Base-by-base conservation (phyloP, 2,797 vertebrate species). In the Anisognathus igniventris region DNA sequence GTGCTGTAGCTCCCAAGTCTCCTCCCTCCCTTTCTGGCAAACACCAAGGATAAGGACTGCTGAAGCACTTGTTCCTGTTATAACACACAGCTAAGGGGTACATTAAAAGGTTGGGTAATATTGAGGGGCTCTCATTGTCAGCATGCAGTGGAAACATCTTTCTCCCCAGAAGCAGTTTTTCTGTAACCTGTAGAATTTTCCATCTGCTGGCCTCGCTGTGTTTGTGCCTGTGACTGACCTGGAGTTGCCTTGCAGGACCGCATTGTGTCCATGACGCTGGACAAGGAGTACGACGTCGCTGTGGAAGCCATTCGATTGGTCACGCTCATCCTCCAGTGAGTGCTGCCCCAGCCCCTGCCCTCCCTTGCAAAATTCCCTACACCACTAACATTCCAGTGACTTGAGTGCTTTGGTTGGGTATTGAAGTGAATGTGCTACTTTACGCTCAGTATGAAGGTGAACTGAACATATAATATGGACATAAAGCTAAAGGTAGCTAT, bases 211-310 rank as follows among this genome's bases (percentile, higher is more conserved):
- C 37, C 70, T 39, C 45, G 54, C 28, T 65, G 51, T 58, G 51
- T 64, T 37, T 82, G 60, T 87, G 62, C 44, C 82, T 67, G 27
- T 92, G 25, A 24, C 67, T 96, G 66, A 73, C 31, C 27, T 31
- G 1, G 1, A 12, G 21, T 57, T 95, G 40, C 58, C 65, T 95
- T 96, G 70, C 95, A 99, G 99, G 99, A 99, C 95, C 99, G 99
- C 67, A 99, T 99, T 58, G 99, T 99, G 88, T 99, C 99, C 50
- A 99, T 99, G 99, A 99, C 99, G 18, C 98, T 99, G 96, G 99
- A 99, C 97, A 99, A 99, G 96, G 99, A 99, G 96, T 99, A 99
- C 2, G 99, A 99, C 30, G 99, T 99, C 5, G 99, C 99, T 12
- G 99, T 99, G 92, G 99, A 99, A 98, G 99, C 99, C 89, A 99